Percentiles rank a stretch among this genome's conserved stretches.
Conservation (phyloP, 23 tunicate genomes). For the Ciona savignyi region DNA sequence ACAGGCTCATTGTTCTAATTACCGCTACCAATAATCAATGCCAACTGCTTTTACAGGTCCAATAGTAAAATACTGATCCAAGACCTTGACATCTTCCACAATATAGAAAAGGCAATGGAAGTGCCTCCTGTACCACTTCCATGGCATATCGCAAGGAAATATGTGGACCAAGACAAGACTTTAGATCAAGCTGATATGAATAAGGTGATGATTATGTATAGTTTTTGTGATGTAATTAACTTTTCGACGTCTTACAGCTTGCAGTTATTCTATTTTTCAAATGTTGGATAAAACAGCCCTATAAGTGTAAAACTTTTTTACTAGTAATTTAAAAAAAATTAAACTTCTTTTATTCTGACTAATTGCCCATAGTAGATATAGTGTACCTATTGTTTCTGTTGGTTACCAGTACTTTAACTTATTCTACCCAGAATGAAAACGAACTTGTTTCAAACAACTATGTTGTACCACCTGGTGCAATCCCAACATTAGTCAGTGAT, state of each 20-base stretch:
- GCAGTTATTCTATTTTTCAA: not conserved
- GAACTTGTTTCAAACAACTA: slow-evolving; percentile 19
- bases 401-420: too few species aligned
- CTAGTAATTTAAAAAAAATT: not conserved
- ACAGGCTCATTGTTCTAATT: too few species aligned
- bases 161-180: not conserved
- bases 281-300: not conserved
- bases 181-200: not conserved
- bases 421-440: not conserved
- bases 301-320: not conserved
- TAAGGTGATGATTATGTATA: too few species aligned
- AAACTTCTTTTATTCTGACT: not conserved
- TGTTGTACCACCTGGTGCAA: slow-evolving; percentile 60
- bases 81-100: slow-evolving; percentile 70
- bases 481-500: slow-evolving; percentile 9
- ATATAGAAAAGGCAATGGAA: slow-evolving; percentile 90
- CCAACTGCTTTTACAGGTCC: slow-evolving; percentile 43
- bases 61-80: slow-evolving; percentile 66
- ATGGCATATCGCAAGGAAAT: slow-evolving; percentile 74
- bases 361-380: too few species aligned
- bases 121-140: slow-evolving; percentile 96
- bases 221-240: not conserved
- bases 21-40: too few species aligned
- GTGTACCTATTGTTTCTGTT: too few species aligned
- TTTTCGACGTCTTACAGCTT: not conserved